Conservation (phyloP, 2,888 invertebrate genomes). For the Ctena decussata region DNA sequence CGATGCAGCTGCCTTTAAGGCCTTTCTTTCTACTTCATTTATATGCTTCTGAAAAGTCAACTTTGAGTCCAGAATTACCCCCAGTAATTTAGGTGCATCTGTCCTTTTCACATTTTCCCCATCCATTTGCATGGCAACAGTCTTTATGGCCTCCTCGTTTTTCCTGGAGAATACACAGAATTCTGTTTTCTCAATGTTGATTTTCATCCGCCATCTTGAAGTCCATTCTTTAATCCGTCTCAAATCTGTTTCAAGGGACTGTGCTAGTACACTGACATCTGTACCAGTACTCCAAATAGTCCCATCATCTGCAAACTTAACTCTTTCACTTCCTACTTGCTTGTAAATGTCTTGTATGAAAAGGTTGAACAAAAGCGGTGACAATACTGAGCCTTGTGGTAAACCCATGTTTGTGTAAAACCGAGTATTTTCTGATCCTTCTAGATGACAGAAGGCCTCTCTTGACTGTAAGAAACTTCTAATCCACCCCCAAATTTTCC, state of each 20-base stretch:
- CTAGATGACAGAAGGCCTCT: not conserved
- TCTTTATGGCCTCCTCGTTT: no score
- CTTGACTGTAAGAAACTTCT: slow-evolving; percentile 8
- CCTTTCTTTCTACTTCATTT: not conserved
- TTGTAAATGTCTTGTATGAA: slow-evolving; percentile 11
- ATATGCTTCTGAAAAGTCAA: slow-evolving; percentile 10
- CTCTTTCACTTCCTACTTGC: not conserved
- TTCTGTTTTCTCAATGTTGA: slow-evolving; percentile 2
- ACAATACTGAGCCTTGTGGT: slow-evolving; percentile 32
- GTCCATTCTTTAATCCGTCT: not conserved
- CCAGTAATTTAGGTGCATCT: slow-evolving; percentile 6
- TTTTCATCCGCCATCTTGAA: slow-evolving; percentile 15
- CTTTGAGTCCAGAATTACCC: slow-evolving; percentile 7
- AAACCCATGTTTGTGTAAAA: not conserved
- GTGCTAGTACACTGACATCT: not conserved
- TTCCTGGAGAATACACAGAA: not conserved
- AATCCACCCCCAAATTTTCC: slow-evolving; percentile 16
- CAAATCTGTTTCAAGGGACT: not conserved
- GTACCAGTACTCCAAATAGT: slow-evolving; percentile 33
- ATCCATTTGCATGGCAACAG: no score
- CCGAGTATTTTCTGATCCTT: not conserved
- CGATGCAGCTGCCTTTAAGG: not conserved
- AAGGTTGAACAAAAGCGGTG: slow-evolving; percentile 37
- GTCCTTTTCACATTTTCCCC: no score
- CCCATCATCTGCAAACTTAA: slow-evolving; percentile 44